Evolutionary conservation across 2,113 vertebrate species (phyloP).

Genomic region (Okapia johnstoni): DNA sequence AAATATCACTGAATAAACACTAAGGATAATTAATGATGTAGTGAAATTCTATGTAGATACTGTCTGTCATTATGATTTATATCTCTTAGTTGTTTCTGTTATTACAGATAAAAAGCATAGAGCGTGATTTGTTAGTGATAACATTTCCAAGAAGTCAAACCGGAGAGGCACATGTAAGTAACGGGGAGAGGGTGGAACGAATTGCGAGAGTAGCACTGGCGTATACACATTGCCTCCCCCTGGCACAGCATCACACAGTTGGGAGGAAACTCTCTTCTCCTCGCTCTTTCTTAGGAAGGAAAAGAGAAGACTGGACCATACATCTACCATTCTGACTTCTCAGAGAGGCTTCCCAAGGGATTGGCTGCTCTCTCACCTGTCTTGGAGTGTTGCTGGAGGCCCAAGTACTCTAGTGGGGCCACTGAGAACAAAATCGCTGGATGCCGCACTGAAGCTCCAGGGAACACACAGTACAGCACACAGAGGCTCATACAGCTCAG

Average conservation of each 20-base stretch:
- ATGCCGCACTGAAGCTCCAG: fast-evolving
- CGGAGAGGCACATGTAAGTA: background rate
- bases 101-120: background rate
- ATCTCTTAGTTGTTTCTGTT: background rate
- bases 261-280: background rate
- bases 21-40: background rate
- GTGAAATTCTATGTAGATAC: background rate
- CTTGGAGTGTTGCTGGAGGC: background rate
- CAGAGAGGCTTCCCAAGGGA: background rate
- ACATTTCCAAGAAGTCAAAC: background rate
- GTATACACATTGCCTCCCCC: background rate
- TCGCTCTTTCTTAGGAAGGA: background rate
- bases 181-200: background rate
- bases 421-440: background rate
- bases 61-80: background rate
- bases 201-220: background rate
- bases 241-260: background rate
- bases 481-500: background rate
- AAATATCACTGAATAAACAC: background rate
- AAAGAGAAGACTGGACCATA: background rate
- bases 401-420: background rate
- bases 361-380: background rate
- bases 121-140: background rate
- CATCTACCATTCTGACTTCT: background rate
- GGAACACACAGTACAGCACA: background rate